Base-by-base conservation (phyloP, 2,113 vertebrate species). In the Alces alces region DNA sequence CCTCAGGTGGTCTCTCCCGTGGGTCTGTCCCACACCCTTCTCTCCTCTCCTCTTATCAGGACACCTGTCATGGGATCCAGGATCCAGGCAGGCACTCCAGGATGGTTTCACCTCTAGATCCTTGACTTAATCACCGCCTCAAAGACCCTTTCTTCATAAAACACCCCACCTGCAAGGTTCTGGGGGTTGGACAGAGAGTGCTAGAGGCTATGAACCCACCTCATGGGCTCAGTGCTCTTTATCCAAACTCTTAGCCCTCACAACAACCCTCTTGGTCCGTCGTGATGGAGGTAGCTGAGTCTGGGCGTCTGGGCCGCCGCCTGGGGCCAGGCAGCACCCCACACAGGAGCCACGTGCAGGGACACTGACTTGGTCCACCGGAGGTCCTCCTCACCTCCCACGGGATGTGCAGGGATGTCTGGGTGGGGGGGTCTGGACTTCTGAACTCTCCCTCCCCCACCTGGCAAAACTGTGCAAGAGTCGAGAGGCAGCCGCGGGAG, bases 261-360 rank as follows among this genome's bases (percentile, higher is more conserved):
- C 13, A 14, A 5, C 23, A 19, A 23, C 15, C 1, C 39, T 30
- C 21, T 39, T 73, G 66, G 12, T 73, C 66, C 5, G 2, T 14
- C 33, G 50, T 27, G 6, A 2, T 2, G n/a, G 30, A 13, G 76
- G 55, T 54, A 61, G 21, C 54, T 2, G 61, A n/a, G 64, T 33
- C 45, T 3, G 25, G 2, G 45, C 2, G 0, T 11, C 16, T 0
- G 15, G 5, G 19, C 50, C 13, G 1, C 43, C 0, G 0, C 28
- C 66, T 1, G 6, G 33, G 78, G 55, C 61, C 89, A 17, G 10
- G 61, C 17, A 6, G 89, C 36, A 39, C 45, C 14, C 15, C 1
- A 70, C 8, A 23, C 33, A 23, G 12, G 13, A 23, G 30, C 43
- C 0, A 23, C 8, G 2, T 14, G 52, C 0, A 1, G 14, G 54